A percentile compares a stretch with the other conserved stretches of the same genome.
Evolutionary conservation across 2,888 invertebrate species (phyloP).

Genomic region (Drosophila suboccidentalis): DNA sequence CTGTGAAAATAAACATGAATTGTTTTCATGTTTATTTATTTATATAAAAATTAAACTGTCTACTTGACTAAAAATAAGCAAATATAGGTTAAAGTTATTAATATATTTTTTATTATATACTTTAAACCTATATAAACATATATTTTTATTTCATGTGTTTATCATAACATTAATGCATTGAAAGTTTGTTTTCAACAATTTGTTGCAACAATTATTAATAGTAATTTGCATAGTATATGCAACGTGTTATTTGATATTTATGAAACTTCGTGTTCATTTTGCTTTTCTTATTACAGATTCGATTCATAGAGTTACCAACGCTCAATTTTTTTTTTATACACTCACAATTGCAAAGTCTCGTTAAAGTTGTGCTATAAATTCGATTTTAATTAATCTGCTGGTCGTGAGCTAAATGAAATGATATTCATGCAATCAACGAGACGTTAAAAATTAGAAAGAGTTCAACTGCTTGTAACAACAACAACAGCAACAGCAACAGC

Average conservation of each 20-base stretch:
- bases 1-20: background rate
- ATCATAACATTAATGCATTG: no score
- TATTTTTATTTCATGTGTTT: no score
- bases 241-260: constrained; percentile 3
- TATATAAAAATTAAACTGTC: background rate
- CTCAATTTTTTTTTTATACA: background rate
- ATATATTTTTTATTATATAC: no score
- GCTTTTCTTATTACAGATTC: background rate
- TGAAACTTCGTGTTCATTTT: constrained; percentile 9
- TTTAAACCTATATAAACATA: no score
- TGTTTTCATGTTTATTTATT: background rate
- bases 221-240: constrained; percentile 9
- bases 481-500: constrained; percentile 6
- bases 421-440: constrained; percentile 57
- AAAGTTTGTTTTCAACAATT: background rate
- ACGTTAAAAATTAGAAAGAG: constrained; percentile 49
- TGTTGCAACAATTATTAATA: background rate
- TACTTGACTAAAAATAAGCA: no score
- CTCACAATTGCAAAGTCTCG: constrained; percentile 13
- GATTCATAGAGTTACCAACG: constrained; percentile 3
- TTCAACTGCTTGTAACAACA: constrained; percentile 12
- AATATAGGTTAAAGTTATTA: no score
- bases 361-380: constrained; percentile 47
- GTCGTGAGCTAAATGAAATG: constrained; percentile 42
- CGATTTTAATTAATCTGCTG: constrained; percentile 50